Base-by-base conservation (phyloP, 2,888 invertebrate genomes). In the Polia nebulosa region DNA sequence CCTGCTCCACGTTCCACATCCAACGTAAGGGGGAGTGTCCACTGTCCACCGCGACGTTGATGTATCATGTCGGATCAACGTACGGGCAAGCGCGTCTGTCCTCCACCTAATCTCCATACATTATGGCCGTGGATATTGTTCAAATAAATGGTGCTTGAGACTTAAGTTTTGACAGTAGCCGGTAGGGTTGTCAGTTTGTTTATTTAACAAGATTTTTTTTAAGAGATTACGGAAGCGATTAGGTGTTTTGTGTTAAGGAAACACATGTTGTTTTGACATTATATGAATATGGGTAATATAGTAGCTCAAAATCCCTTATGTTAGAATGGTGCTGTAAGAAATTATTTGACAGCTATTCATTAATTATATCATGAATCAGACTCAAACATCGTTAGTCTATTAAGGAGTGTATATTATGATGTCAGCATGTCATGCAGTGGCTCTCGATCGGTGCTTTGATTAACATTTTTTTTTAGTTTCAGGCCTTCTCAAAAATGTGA, bases 51-150 rank as follows among this genome's bases (percentile, higher is more conserved):
- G 72, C 87, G 96, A 96, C 96, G 94, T 95, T 96, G 96, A 96
- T 95, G 95, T 95, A 96, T 96, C 94, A 94, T 92, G 93, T 91
- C 93, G 95, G 95, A 94, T 95, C 95, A 95, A 87, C 89, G 89
- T 85, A 87, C 90, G 89, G 86, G 87, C 85, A 85, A 83, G 85
- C 93, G 91, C 95, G 94, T 94, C 95, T 94, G 95, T 95, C 95
- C 93, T 90, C 93, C 89, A 89, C 95, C 94, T 95, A 95, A 95
- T 95, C 95, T 95, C 95, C 95, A 95, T 95, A 95, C 93, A 95
- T 95, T 94, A 94, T 91, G 81, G 78, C 90, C 86, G 88, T 88
- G 94, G 93, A 92, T 93, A 93, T 92, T 93, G 93, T 92, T 91
- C 94, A 94, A 94, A 95, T 92, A 95, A 95, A 95, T 95, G 95